These are phyloP conservation scores for Proterorhinus semilunaris DNA, from an alignment of 2,113 vertebrate species.

Conservation along the genomic window DNA sequence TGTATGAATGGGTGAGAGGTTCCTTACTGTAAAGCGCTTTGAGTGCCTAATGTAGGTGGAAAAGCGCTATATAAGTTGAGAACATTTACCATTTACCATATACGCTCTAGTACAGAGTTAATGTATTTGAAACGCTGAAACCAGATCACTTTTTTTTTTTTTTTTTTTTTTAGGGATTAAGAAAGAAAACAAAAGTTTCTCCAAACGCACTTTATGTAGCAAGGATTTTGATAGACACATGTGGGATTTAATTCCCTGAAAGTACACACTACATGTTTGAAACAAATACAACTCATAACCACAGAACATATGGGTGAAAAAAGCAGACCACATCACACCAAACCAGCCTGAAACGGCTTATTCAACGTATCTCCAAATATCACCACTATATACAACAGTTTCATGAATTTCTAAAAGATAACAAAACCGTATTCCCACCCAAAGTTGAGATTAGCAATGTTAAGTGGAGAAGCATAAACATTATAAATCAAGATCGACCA, in stretches of 20 bases:
- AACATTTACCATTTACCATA: too few species aligned
- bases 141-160: too few species aligned
- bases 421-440: slow-evolving; percentile 40
- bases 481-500: slow-evolving; percentile 70
- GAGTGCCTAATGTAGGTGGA: too few species aligned
- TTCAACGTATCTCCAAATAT: neutral
- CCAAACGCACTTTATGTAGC: neutral
- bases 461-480: slow-evolving; percentile 64
- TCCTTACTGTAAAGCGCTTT: too few species aligned
- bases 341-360: slow-evolving; percentile 1
- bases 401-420: slow-evolving; percentile 7
- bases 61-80: too few species aligned
- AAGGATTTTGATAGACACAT: neutral
- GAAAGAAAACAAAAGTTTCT: neutral
- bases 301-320: slow-evolving; percentile 12
- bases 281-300: slow-evolving; percentile 24
- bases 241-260: neutral
- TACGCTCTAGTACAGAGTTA: too few species aligned
- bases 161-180: too few species aligned
- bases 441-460: slow-evolving; percentile 52
- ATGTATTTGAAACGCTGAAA: too few species aligned
- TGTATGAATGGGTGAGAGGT: too few species aligned
- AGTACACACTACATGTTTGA: neutral
- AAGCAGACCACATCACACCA: slow-evolving; percentile 38
- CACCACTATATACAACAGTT: slow-evolving; percentile 13